phyloP scores from a whole-genome alignment of 2,888 invertebrate genomes.

The Synanthedon vespiformis region DNA sequence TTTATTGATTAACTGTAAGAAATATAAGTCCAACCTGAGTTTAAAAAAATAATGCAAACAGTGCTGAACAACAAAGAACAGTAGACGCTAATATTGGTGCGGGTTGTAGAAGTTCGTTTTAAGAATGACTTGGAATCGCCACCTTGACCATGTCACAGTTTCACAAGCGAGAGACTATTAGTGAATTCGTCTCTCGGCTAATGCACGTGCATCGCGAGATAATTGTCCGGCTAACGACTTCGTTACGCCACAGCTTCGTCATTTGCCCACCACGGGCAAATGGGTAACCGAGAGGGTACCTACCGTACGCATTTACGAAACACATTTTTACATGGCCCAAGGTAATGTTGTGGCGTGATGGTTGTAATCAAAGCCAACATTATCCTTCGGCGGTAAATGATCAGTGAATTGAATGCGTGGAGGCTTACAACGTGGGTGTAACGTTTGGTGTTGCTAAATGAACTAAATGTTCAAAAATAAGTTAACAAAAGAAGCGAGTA shows the following conservation, averaged over 20 bases:
- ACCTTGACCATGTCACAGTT: not conserved
- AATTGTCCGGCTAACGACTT: not conserved
- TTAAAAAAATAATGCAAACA: too few relatives aligned
- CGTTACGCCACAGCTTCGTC: not conserved
- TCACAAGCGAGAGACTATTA: not conserved
- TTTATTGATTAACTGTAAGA: too few relatives aligned
- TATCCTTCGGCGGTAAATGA: not conserved
- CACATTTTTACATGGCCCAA: slow-evolving; percentile 9
- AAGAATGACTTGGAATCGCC: not conserved
- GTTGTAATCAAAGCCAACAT: not conserved
- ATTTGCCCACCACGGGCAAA: too few relatives aligned
- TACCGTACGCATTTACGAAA: not conserved
- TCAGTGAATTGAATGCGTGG: too few relatives aligned
- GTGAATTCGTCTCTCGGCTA: not conserved
- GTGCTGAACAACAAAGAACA: too few relatives aligned
- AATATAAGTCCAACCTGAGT: too few relatives aligned
- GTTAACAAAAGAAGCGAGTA: too few relatives aligned
- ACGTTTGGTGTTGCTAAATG: too few relatives aligned
- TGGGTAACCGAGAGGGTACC: not conserved
- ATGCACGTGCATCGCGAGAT: not conserved
- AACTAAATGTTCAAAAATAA: too few relatives aligned
- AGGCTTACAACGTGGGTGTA: too few relatives aligned
- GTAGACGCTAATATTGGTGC: too few relatives aligned
- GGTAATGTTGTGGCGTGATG: slow-evolving; percentile 12
- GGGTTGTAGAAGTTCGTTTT: too few relatives aligned